phyloP scores from a whole-genome alignment of 2,797 vertebrate genomes.

The Molossus molossus region DNA sequence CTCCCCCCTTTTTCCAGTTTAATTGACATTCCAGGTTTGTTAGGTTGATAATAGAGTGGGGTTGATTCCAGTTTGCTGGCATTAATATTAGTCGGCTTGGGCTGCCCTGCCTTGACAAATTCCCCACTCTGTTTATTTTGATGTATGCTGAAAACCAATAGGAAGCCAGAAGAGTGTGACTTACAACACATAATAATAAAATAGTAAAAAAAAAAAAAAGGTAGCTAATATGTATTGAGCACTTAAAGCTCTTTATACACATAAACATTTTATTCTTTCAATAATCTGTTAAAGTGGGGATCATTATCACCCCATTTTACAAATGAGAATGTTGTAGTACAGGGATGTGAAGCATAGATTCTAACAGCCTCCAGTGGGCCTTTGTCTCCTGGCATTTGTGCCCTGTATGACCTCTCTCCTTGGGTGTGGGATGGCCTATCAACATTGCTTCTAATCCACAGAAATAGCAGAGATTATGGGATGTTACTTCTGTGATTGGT shows the following conservation, averaged over 20 bases:
- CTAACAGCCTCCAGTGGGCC: neutral
- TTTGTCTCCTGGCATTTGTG: neutral
- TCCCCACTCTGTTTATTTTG: neutral
- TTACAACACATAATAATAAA: neutral
- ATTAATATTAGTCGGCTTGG: neutral
- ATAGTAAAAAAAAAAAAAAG: neutral
- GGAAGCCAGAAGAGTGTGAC: neutral
- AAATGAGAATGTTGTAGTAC: neutral
- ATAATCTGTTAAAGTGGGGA: neutral
- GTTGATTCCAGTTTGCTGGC: neutral
- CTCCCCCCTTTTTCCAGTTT: neutral
- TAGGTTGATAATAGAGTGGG: neutral
- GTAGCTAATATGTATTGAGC: neutral
- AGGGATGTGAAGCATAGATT: neutral
- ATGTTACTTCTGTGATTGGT: neutral
- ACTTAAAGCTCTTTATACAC: constrained; percentile 1
- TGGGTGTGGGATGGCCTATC: neutral
- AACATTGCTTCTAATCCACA: neutral
- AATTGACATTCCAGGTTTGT: neutral
- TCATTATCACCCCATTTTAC: neutral
- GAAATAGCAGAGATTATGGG: neutral
- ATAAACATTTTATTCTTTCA: constrained; percentile 16
- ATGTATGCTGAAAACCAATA: constrained; percentile 19
- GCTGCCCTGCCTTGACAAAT: neutral
- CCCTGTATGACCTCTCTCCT: neutral